A percentile compares a stretch with the other conserved stretches of the same genome.
phyloP scores from a whole-genome alignment of 2,888 invertebrate species.

The Melitaea athalia region DNA sequence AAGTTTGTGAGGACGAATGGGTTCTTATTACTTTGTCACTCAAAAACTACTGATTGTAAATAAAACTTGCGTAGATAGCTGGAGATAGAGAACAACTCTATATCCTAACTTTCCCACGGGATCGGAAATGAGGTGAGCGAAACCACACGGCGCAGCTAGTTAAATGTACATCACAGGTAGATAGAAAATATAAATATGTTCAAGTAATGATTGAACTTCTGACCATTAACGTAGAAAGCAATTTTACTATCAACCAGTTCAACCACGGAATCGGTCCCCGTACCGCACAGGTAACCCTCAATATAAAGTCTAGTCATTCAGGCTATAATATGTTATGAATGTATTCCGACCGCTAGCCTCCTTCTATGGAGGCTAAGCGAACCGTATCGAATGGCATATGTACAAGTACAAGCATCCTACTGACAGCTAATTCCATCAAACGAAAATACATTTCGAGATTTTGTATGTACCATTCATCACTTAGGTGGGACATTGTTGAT shows the following conservation, averaged over 20 bases:
- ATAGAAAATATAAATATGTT: not conserved
- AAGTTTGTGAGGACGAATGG: no score
- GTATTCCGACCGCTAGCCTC: conserved; percentile 15
- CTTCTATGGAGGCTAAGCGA: conserved; percentile 24
- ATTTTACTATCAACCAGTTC: not conserved
- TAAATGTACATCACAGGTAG: no score
- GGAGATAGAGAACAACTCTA: no score
- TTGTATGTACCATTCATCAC: not conserved
- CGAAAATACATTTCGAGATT: not conserved
- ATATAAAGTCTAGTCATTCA: conserved; percentile 1
- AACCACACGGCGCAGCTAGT: no score
- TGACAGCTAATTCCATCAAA: conserved; percentile 13
- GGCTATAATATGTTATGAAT: not conserved
- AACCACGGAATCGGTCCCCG: not conserved
- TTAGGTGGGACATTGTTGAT: no score
- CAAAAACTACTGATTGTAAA: no score
- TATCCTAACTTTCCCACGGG: no score
- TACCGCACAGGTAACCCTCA: not conserved
- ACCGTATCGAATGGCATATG: conserved; percentile 14
- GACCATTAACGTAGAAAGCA: not conserved
- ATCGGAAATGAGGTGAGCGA: no score
- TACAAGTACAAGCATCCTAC: conserved; percentile 8
- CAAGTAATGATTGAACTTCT: not conserved
- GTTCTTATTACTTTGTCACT: no score
- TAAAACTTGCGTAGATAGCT: no score